Evolutionary conservation across 2,113 vertebrate species (phyloP), one percentile per base, ranked within the genome.

Genomic region (Daboia siamensis): DNA sequence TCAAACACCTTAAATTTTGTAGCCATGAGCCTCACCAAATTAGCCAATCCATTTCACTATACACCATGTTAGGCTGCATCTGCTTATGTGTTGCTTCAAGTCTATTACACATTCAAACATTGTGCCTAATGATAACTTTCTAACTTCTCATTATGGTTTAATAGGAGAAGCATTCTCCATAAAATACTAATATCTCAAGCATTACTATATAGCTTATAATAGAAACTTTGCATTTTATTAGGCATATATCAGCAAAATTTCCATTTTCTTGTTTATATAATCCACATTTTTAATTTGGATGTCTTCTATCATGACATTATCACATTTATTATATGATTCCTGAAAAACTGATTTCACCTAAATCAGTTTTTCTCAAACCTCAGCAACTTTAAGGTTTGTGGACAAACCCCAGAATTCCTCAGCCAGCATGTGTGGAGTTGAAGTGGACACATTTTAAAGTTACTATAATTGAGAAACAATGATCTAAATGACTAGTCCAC

Each of bases 91-190:
- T 52, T 90, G 55, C 87, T 92, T 85, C 91, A 85, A 92, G 91
- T 89, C 88, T 85, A 92, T 92, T 92, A 54, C 44, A 92, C 51
- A 92, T 59, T 44, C 69, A 92, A 51, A 51, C 55, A 89, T 8
- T 92, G 69, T 85, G 54, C 17, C 44, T 89, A 89, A 92, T 92
- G 69, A 92, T 90, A 56, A 33, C 74, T 89, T 92, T 59, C 64
- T 86, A 90, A 92, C 91, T 89, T 89, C 55, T 89, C 54, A 92
- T 92, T 92, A 90, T 61, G 54, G 8, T 85, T 92, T 92, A 92
- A 92, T 92, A 92, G 88, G 46, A 85, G 84, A 69, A 90, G 74
- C 88, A 92, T 59, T 51, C 44, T 29, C 29, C 44, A 92, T 92
- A 92, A 89, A 89, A 90, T 90, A 90, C 88, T 92, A 92, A 92